These are phyloP conservation scores for Eupeodes corollae DNA, from an alignment of 1,140 invertebrate species.

Conservation along the genomic window DNA sequence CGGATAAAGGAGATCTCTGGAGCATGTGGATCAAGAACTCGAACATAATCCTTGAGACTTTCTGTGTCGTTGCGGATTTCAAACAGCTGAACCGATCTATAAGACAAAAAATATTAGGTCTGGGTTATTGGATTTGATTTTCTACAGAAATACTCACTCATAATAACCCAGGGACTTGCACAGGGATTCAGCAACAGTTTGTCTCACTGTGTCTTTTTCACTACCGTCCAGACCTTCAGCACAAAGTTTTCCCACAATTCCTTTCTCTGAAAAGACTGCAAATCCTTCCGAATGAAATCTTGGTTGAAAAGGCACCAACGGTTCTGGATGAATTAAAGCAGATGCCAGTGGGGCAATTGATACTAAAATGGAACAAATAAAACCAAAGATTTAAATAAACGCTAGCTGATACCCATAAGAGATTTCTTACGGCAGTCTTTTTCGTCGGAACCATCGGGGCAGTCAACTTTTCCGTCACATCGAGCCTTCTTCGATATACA, in stretches of 20 bases:
- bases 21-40: constrained; percentile 65
- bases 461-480: constrained; percentile 73
- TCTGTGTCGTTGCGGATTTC: constrained; percentile 45
- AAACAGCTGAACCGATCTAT: constrained; percentile 44
- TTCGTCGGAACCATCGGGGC: constrained; percentile 76
- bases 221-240: constrained; percentile 52
- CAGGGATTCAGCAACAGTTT: constrained; percentile 61
- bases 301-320: constrained; percentile 50
- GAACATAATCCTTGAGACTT: constrained; percentile 51
- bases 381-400: background rate
- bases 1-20: constrained; percentile 69
- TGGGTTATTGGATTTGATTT: too few species aligned
- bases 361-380: constrained; percentile 45
- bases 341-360: constrained; percentile 57
- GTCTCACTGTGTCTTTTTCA: constrained; percentile 37
- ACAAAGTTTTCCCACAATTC: constrained; percentile 67
- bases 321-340: constrained; percentile 42
- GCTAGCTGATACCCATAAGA: too few species aligned
- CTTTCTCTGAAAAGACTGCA: constrained; percentile 72
- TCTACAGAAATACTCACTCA: constrained; percentile 55
- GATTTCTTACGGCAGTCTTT: constrained; percentile 63
- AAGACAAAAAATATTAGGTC: background rate
- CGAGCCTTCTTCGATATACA: constrained; percentile 60
- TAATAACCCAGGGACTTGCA: constrained; percentile 65
- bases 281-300: constrained; percentile 61